phyloP scores from a whole-genome alignment of 2,797 vertebrate genomes.

The Tarsius wallacei region DNA sequence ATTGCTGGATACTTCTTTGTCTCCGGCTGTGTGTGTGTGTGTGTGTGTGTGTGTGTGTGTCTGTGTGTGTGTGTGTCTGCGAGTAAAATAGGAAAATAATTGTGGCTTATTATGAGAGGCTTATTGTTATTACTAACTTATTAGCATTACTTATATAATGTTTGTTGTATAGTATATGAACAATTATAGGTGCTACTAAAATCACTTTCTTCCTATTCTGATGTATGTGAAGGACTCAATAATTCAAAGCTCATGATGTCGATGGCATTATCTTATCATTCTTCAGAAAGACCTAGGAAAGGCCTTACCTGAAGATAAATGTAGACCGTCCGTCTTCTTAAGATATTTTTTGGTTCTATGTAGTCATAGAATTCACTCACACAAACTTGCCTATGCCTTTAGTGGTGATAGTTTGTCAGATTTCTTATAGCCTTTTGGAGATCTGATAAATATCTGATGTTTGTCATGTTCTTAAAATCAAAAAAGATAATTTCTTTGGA shows the following conservation, averaged over 20 bases:
- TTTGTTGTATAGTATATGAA: background rate
- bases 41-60: background rate
- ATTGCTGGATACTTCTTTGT: background rate
- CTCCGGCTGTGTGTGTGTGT: background rate
- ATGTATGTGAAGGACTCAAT: background rate
- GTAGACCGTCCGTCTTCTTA: background rate
- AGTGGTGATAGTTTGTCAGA: background rate
- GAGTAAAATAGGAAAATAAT: background rate
- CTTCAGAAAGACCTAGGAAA: background rate
- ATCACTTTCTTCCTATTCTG: background rate
- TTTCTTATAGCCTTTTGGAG: background rate
- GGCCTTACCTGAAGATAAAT: background rate
- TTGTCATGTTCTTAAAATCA: slow-evolving; percentile 31
- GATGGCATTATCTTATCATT: background rate
- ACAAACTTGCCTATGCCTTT: background rate
- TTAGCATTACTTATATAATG: background rate
- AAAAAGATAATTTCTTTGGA: background rate
- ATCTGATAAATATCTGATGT: background rate
- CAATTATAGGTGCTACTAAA: background rate
- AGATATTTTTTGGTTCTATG: background rate
- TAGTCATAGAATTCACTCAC: background rate
- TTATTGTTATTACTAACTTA: background rate
- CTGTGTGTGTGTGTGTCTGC: background rate
- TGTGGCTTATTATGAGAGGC: background rate
- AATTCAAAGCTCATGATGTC: background rate